phyloP scores from a whole-genome alignment of 2,797 vertebrate genomes.

The Diplodus puntazzo region DNA sequence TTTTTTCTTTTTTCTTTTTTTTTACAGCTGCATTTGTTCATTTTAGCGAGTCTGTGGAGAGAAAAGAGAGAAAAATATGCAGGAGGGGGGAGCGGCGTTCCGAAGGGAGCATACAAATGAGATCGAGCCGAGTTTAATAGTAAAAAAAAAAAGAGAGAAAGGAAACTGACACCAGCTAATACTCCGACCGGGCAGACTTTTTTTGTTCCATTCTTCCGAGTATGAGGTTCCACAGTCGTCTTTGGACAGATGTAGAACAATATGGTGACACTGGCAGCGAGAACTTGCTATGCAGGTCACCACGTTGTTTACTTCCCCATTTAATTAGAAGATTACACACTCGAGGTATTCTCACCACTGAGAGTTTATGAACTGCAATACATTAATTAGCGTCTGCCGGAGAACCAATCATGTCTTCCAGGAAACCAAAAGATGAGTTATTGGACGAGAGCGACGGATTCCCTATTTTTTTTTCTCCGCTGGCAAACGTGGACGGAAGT shows the following conservation, averaged over 20 bases:
- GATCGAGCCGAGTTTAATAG: slow-evolving; percentile 46
- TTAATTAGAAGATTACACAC: slow-evolving; percentile 82
- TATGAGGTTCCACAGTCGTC: slow-evolving; percentile 47
- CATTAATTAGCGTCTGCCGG: slow-evolving; percentile 72
- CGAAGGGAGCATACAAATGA: slow-evolving; percentile 74
- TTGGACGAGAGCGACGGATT: slow-evolving; percentile 47
- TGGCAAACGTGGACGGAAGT: slow-evolving; percentile 25
- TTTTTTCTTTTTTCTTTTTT: too few relatives aligned
- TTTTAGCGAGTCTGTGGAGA: slow-evolving; percentile 59
- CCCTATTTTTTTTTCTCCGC: slow-evolving; percentile 17
- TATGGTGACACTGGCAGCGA: slow-evolving; percentile 38
- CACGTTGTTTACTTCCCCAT: slow-evolving; percentile 68
- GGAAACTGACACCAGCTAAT: slow-evolving; percentile 31
- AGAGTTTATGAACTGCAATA: slow-evolving; percentile 72
- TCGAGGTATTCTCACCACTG: slow-evolving; percentile 73
- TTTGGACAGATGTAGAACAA: slow-evolving; percentile 64
- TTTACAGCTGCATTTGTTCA: slow-evolving; percentile 67
- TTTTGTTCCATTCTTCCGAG: slow-evolving; percentile 36
- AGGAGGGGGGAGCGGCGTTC: slow-evolving; percentile 42
- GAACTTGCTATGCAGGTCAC: slow-evolving; percentile 74
- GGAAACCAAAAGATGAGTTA: slow-evolving; percentile 44
- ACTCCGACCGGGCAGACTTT: slow-evolving; percentile 40
- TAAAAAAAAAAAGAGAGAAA: slow-evolving; percentile 15
- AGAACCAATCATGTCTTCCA: slow-evolving; percentile 54
- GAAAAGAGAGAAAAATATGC: slow-evolving; percentile 49